phyloP scores from a whole-genome alignment of 2,113 vertebrate species.

The Equus przewalskii region DNA sequence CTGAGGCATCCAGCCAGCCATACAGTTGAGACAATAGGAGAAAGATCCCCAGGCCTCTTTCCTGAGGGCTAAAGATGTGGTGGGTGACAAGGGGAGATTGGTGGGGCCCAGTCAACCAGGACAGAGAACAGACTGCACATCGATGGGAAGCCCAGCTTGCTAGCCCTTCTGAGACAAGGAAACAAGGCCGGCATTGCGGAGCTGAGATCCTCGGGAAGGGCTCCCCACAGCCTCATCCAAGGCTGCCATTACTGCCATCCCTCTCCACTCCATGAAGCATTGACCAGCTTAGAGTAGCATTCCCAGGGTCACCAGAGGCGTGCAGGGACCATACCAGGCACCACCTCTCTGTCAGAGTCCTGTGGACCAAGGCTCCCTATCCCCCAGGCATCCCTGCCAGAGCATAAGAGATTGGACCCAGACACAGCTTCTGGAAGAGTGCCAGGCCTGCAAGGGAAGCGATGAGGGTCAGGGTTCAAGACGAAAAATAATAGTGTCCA shows the following conservation, averaged over 20 bases:
- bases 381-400: neutral
- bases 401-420: neutral
- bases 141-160: neutral
- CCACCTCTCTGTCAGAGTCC: neutral
- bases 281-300: neutral
- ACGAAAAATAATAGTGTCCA: neutral
- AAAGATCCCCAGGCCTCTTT: neutral
- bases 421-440: neutral
- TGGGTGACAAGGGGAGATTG: neutral
- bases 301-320: neutral
- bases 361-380: neutral
- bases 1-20: neutral
- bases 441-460: neutral
- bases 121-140: neutral
- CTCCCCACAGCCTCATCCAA: neutral
- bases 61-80: neutral
- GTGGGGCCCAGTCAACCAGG: neutral
- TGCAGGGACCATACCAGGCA: no score
- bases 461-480: neutral
- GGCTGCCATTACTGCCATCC: neutral
- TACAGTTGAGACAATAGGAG: neutral
- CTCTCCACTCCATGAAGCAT: neutral
- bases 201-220: neutral
- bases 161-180: neutral
- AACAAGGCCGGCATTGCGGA: neutral